Percentiles rank a stretch among this genome's conserved stretches.
Conservation (phyloP, 2,113 vertebrate species). For the Hyaena hyaena region DNA sequence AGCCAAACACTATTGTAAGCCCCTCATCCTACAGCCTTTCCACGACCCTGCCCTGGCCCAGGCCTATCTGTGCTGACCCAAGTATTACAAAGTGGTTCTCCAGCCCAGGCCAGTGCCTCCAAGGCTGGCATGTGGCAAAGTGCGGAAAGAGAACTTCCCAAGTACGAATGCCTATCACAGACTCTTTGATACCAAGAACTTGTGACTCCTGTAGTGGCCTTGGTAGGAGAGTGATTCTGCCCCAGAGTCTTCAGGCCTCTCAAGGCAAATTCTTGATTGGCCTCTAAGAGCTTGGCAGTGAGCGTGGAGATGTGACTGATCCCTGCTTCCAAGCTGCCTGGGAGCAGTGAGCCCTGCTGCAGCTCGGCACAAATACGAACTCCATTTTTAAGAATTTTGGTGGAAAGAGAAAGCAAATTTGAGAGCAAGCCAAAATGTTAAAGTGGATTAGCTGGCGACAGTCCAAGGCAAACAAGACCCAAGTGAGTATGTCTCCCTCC, state of each 20-base stretch:
- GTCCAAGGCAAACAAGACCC: conserved; percentile 70
- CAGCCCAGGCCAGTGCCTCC: not conserved
- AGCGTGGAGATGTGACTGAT: not conserved
- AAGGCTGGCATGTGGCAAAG: not conserved
- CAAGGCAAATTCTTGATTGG: not conserved
- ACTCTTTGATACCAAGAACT: conserved; percentile 42
- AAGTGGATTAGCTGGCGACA: conserved; percentile 76
- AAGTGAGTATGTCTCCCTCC: conserved; percentile 65
- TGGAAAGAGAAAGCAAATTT: conserved; percentile 67
- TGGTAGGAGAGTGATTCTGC: conserved; percentile 55
- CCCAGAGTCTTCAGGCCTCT: conserved; percentile 54
- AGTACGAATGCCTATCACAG: conserved; percentile 26
- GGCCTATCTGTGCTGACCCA: not conserved
- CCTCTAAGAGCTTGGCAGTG: conserved; percentile 56
- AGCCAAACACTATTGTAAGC: not conserved
- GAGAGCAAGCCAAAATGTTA: conserved; percentile 74
- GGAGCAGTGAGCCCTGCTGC: not conserved
- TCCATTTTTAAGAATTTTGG: conserved; percentile 36
- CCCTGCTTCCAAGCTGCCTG: conserved; percentile 13
- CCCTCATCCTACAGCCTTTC: not conserved
- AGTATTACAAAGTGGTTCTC: not conserved
- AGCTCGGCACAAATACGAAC: conserved; percentile 11
- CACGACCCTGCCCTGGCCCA: not conserved
- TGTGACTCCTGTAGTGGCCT: conserved; percentile 75
- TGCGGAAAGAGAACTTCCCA: not conserved